phyloP scores from a whole-genome alignment of 2,113 vertebrate genomes.

The Xerus inauris region DNA sequence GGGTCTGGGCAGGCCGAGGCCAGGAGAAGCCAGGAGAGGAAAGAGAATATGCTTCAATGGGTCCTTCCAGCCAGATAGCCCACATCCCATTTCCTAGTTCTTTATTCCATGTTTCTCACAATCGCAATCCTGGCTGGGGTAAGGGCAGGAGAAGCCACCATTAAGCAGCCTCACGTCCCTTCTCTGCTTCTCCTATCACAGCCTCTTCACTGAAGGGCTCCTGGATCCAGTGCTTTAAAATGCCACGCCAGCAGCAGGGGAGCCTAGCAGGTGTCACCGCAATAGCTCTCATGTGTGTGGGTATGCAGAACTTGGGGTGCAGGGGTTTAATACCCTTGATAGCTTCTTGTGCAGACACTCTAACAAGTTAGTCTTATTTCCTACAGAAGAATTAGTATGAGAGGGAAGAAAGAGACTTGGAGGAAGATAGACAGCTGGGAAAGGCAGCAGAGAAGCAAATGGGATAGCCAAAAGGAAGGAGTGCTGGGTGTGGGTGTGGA shows the following conservation, averaged over 20 bases:
- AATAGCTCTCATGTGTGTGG: not conserved
- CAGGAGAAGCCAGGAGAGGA: too few species aligned
- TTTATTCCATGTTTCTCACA: not conserved
- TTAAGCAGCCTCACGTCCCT: not conserved
- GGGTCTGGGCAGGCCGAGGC: not conserved
- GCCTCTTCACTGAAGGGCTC: not conserved
- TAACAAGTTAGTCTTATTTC: not conserved
- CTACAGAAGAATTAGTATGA: not conserved
- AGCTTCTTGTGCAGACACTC: too few species aligned
- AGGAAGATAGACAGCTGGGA: not conserved
- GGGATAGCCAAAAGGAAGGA: not conserved
- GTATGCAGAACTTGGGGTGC: not conserved
- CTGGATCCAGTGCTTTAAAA: not conserved
- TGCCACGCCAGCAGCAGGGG: too few species aligned
- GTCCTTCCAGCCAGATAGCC: not conserved
- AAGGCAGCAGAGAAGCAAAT: not conserved
- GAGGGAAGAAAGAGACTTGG: not conserved
- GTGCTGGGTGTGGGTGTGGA: too few species aligned
- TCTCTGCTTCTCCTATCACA: not conserved
- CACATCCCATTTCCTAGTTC: fast-evolving
- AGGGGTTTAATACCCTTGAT: not conserved
- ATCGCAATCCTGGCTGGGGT: not conserved
- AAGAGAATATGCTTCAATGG: not conserved
- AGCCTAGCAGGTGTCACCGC: not conserved
- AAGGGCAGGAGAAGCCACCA: too few species aligned